Conservation (phyloP, 2,888 invertebrate species). For the Hypercompe scribonia region DNA sequence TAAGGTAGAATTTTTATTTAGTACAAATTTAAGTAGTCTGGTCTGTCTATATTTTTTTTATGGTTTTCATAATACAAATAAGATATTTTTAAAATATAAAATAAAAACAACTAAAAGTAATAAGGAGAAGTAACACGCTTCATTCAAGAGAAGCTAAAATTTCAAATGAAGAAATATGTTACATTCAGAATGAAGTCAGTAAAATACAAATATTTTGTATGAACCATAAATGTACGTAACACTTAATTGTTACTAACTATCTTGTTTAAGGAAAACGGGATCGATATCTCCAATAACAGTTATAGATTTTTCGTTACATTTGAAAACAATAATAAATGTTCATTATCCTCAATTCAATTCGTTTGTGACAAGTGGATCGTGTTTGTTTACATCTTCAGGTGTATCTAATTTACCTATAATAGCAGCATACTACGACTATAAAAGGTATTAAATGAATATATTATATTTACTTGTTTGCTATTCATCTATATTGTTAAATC, state of each 20-base stretch:
- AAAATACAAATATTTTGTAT: no score
- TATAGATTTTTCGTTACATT: not conserved
- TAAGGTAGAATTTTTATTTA: no score
- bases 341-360: conserved; percentile 7
- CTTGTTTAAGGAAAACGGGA: not conserved
- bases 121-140: no score
- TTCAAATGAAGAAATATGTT: no score
- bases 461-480: not conserved
- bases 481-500: not conserved
- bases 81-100: no score
- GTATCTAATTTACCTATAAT: not conserved
- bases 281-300: not conserved
- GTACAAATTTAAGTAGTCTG: no score
- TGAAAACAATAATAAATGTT: conserved; percentile 5
- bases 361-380: not conserved
- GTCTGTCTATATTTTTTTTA: no score
- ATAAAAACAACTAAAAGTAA: no score
- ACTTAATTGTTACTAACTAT: not conserved
- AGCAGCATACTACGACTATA: not conserved
- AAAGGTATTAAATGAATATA: not conserved
- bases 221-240: no score
- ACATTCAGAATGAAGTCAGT: no score
- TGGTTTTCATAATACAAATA: no score
- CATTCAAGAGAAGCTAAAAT: not conserved
- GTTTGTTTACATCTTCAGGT: not conserved